Percentiles rank a stretch among this genome's conserved stretches.
phyloP scores from a whole-genome alignment of 2,797 vertebrate species.

The Emys orbicularis region DNA sequence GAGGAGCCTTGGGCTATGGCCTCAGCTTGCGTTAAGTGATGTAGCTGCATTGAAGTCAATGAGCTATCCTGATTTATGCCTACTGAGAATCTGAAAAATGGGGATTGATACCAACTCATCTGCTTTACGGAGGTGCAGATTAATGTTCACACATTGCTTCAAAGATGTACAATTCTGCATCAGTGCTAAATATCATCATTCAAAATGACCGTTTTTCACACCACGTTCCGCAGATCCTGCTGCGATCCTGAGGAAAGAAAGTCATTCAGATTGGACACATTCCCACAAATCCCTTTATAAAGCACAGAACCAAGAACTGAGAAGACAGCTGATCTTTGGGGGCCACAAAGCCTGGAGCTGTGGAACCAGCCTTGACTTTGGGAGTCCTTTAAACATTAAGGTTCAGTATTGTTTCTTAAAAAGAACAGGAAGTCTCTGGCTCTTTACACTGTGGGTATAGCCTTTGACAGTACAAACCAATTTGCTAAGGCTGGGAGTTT shows the following conservation, averaged over 20 bases:
- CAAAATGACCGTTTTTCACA: background rate
- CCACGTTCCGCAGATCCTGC: accelerated
- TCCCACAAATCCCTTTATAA: background rate
- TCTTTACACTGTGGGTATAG: background rate
- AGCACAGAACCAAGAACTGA: background rate
- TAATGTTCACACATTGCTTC: background rate
- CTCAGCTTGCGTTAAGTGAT: background rate
- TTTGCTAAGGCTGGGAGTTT: background rate
- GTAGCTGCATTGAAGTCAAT: background rate
- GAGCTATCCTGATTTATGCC: background rate
- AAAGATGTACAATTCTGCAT: background rate
- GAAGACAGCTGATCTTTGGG: background rate
- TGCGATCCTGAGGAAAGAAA: background rate
- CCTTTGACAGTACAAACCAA: background rate
- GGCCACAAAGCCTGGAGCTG: background rate
- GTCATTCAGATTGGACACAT: background rate
- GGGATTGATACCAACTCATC: background rate
- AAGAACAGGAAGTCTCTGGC: background rate
- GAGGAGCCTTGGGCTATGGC: background rate
- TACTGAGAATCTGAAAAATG: background rate
- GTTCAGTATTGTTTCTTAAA: background rate
- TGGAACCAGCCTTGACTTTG: background rate
- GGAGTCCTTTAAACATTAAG: background rate
- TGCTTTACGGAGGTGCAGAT: background rate
- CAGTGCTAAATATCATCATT: background rate